These are phyloP conservation scores for Rhyacophila brunnea DNA, from an alignment of 1,140 invertebrate species.

Conservation along the genomic window DNA sequence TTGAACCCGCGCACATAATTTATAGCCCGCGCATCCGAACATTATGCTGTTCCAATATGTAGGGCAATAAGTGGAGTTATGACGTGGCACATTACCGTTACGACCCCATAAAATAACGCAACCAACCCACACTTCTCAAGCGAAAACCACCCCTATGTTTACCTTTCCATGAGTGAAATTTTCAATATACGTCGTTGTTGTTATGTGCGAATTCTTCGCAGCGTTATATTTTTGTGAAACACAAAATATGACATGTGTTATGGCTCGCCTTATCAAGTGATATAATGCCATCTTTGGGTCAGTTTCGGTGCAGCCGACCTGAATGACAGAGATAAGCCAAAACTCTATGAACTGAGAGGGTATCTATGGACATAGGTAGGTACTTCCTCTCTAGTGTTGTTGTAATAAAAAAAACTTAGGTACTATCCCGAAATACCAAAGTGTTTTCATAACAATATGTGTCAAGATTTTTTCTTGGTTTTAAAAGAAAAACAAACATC, in stretches of 20 bases:
- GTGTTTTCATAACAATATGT: too few species aligned
- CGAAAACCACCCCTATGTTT: constrained; percentile 2
- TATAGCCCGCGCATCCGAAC: constrained; percentile 3
- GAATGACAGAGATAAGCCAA: constrained; percentile 34
- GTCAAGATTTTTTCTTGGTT: too few species aligned
- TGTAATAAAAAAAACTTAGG: constrained; percentile 21
- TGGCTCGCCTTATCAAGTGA: constrained; percentile 28
- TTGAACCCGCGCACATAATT: background rate
- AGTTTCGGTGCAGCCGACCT: constrained; percentile 33
- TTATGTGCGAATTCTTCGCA: background rate
- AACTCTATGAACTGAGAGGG: constrained; percentile 11
- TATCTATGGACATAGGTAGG: background rate
- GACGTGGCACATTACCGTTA: constrained; percentile 31
- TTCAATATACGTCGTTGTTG: background rate
- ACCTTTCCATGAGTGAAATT: background rate
- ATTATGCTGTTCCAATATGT: constrained; percentile 33
- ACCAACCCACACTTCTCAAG: background rate
- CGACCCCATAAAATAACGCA: constrained; percentile 7
- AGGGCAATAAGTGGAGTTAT: constrained; percentile 37
- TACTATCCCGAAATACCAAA: background rate
- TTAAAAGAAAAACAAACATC: too few species aligned
- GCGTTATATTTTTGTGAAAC: constrained; percentile 27
- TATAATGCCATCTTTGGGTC: constrained; percentile 34
- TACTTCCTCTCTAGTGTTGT: background rate
- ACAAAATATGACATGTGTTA: constrained; percentile 33